Conservation (phyloP, 2,888 invertebrate genomes). For the Epicampocera succincta region DNA sequence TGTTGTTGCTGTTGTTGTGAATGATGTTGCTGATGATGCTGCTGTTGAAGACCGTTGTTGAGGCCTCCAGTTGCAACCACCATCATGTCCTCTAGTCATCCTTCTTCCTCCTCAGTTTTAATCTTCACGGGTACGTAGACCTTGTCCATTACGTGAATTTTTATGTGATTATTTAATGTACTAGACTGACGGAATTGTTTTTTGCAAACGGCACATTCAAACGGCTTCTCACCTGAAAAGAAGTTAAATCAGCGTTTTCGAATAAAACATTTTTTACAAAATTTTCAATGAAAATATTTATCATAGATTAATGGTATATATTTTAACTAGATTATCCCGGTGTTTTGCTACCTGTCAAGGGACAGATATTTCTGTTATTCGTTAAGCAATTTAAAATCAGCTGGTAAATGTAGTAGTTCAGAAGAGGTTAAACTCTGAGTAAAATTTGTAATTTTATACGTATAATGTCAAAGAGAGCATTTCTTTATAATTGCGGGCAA, state of each 20-base stretch:
- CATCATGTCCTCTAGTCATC: conserved; percentile 81
- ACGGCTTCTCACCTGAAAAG: conserved; percentile 80
- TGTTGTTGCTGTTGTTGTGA: conserved; percentile 70
- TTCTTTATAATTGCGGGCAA: too few relatives aligned
- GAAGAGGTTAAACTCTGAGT: too few relatives aligned
- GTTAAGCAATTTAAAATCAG: too few relatives aligned
- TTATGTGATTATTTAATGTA: conserved; percentile 82
- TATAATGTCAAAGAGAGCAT: too few relatives aligned
- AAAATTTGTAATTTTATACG: too few relatives aligned
- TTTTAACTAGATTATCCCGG: too few relatives aligned
- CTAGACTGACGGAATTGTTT: conserved; percentile 82
- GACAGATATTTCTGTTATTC: too few relatives aligned
- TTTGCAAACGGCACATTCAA: conserved; percentile 82
- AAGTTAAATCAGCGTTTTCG: conserved; percentile 6
- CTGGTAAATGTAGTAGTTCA: too few relatives aligned
- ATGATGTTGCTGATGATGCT: conserved; percentile 73
- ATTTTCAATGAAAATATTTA: too few relatives aligned
- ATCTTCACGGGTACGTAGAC: conserved; percentile 81
- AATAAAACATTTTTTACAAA: background rate
- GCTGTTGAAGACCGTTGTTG: conserved; percentile 67
- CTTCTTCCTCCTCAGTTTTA: conserved; percentile 81
- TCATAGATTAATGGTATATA: too few relatives aligned
- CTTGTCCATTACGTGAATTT: conserved; percentile 82
- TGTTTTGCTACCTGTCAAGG: too few relatives aligned
- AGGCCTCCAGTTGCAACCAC: conserved; percentile 74